These are phyloP conservation scores for Aphis gossypii DNA, from an alignment of 1,140 invertebrate species.

Conservation along the genomic window DNA sequence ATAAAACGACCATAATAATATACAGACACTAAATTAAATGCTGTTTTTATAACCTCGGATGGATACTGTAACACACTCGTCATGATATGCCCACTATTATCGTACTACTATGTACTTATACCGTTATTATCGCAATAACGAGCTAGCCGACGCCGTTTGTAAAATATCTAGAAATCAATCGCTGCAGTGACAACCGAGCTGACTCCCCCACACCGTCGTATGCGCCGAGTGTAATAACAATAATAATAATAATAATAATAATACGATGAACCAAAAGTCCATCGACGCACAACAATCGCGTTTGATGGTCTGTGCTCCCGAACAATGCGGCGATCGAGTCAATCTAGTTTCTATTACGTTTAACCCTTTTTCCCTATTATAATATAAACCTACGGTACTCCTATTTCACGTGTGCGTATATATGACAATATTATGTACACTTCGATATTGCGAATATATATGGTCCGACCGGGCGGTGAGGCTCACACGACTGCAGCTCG, in stretches of 20 bases:
- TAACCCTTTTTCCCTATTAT: conserved; percentile 17
- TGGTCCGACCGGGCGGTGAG: not conserved
- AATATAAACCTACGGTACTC: not conserved
- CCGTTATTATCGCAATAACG: too few relatives aligned
- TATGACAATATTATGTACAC: not conserved
- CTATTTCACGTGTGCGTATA: not conserved
- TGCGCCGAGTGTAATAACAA: not conserved
- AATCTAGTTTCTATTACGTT: conserved; percentile 47
- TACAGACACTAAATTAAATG: too few relatives aligned
- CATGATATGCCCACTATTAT: too few relatives aligned
- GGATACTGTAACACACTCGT: too few relatives aligned
- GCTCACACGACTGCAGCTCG: too few relatives aligned
- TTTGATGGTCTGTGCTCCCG: not conserved
- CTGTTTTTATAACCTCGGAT: too few relatives aligned
- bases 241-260: not conserved
- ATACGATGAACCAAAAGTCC: not conserved
- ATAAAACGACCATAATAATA: too few relatives aligned
- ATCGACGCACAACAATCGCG: not conserved
- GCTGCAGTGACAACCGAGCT: not conserved
- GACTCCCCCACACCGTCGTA: too few relatives aligned
- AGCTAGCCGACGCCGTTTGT: not conserved
- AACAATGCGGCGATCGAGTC: not conserved
- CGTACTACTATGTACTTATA: too few relatives aligned
- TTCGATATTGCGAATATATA: not conserved
- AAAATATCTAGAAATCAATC: not conserved